Percentiles rank a stretch among this genome's conserved stretches.
phyloP scores from a whole-genome alignment of 2,113 vertebrate genomes.

The Pseudonaja textilis region DNA sequence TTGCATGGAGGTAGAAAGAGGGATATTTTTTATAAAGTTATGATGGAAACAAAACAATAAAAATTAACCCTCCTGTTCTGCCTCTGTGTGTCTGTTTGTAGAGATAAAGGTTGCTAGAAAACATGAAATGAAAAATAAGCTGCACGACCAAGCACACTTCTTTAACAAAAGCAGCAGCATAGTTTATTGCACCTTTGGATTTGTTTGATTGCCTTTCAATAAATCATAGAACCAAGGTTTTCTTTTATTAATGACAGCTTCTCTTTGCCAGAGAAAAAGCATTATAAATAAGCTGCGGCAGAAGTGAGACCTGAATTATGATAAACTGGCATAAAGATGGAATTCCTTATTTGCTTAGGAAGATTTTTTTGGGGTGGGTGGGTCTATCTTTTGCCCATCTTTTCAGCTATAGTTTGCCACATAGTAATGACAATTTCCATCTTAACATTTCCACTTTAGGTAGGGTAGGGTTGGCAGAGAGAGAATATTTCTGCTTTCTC shows the following conservation, averaged over 20 bases:
- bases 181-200: background rate
- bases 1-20: background rate
- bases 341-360: background rate
- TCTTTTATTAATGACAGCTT: background rate
- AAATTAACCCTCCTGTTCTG: background rate
- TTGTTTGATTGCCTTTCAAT: background rate
- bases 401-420: background rate
- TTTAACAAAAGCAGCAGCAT: background rate
- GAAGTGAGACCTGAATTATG: background rate
- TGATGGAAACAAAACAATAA: background rate
- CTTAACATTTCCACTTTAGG: fast-evolving
- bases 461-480: background rate
- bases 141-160: background rate
- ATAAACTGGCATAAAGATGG: background rate
- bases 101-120: background rate
- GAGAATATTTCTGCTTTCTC: background rate
- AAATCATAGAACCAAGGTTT: background rate
- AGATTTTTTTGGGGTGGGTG: background rate
- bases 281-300: background rate
- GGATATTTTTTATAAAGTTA: background rate
- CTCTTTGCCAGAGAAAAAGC: background rate
- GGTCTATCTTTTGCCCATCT: background rate
- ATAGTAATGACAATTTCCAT: background rate
- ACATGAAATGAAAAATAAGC: background rate
- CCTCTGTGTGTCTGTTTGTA: background rate